These are phyloP conservation scores for Heteronetta atricapilla DNA, from an alignment of 2,113 vertebrate genomes.

Conservation along the genomic window DNA sequence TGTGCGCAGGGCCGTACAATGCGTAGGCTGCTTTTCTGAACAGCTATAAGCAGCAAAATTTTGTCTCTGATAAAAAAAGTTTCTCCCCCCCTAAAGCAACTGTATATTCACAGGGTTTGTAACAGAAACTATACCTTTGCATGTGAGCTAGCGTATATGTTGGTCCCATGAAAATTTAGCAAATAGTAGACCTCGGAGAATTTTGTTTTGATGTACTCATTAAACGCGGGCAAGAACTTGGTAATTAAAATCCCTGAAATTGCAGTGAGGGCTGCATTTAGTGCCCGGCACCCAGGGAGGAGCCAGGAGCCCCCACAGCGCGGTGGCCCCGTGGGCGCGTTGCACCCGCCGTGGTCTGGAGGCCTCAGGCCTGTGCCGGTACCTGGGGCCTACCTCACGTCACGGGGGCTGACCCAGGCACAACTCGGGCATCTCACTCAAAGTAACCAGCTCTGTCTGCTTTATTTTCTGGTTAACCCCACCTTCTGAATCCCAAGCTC, in stretches of 20 bases:
- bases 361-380: rapidly evolving
- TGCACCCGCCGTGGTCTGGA: background rate
- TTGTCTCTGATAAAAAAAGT: background rate
- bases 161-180: background rate
- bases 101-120: rapidly evolving
- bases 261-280: background rate
- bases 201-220: background rate
- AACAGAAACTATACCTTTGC: rapidly evolving
- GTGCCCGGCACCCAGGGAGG: background rate
- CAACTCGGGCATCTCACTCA: rapidly evolving
- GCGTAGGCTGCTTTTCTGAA: background rate
- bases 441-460: background rate
- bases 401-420: no score
- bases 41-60: background rate
- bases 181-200: background rate
- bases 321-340: rapidly evolving
- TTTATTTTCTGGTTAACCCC: background rate
- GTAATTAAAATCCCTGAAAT: background rate
- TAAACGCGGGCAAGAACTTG: background rate
- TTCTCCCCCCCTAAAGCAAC: background rate
- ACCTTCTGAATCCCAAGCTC: background rate
- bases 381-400: rapidly evolving
- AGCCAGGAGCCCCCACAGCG: rapidly evolving
- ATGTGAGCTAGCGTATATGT: background rate
- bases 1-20: background rate